phyloP scores from a whole-genome alignment of 1,140 invertebrate genomes.

The Caenorhabditis inopinata region DNA sequence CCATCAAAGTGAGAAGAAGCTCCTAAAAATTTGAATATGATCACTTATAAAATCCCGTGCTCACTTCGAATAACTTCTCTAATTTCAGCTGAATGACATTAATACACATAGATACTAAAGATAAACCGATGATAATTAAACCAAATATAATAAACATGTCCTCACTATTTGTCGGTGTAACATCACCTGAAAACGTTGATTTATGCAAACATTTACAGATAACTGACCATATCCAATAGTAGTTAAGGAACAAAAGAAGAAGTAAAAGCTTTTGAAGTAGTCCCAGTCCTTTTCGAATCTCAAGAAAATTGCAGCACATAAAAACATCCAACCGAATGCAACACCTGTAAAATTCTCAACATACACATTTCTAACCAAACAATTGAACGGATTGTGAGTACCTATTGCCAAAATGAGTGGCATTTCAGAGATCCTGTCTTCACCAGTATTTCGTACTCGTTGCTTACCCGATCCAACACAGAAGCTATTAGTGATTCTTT shows the following conservation, averaged over 20 bases:
- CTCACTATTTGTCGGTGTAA: constrained; percentile 65
- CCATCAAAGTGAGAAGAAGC: constrained; percentile 58
- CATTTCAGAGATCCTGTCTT: constrained; percentile 58
- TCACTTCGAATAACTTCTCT: constrained; percentile 59
- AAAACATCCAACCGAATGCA: constrained; percentile 62
- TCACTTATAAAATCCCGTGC: constrained; percentile 7
- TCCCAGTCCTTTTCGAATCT: constrained; percentile 66
- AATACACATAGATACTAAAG: constrained; percentile 64
- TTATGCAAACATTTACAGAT: background rate
- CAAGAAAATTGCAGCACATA: constrained; percentile 65
- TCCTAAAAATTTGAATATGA: constrained; percentile 51
- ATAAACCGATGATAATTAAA: constrained; percentile 64
- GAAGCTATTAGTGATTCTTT: constrained; percentile 59
- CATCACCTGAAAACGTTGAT: constrained; percentile 54
- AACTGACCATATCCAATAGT: constrained; percentile 63
- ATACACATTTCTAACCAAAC: no score
- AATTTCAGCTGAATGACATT: constrained; percentile 64
- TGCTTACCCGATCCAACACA: constrained; percentile 62
- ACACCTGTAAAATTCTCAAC: constrained; percentile 40
- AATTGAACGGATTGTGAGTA: no score
- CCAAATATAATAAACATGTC: constrained; percentile 60
- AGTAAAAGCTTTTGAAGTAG: constrained; percentile 66
- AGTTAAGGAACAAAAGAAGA: constrained; percentile 64
- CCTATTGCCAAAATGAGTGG: constrained; percentile 63
- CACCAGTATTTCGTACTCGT: constrained; percentile 46